phyloP scores from a whole-genome alignment of 2,888 invertebrate species.

The Alentia gelatinosa region DNA sequence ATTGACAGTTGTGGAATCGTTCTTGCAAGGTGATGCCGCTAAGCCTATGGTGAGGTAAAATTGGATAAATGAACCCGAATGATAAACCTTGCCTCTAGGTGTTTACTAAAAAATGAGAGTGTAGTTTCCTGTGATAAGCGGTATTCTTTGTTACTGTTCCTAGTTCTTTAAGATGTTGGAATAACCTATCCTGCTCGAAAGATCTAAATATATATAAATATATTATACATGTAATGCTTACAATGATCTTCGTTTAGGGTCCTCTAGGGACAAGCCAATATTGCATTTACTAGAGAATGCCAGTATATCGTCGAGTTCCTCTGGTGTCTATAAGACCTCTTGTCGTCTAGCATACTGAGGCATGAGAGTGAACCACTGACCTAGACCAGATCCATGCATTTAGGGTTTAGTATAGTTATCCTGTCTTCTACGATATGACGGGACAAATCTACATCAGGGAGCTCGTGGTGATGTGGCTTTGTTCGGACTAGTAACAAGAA shows the following conservation, averaged over 20 bases:
- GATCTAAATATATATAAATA: not conserved
- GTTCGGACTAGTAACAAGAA: not conserved
- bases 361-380: not conserved
- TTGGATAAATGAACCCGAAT: not conserved
- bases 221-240: not conserved
- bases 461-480: not conserved
- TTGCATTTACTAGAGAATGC: not conserved
- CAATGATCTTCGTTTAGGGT: not conserved
- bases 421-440: not conserved
- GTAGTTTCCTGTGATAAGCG: not conserved
- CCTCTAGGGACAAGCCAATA: not conserved
- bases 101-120: not conserved
- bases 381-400: not conserved
- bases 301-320: not conserved
- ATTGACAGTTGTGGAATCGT: not conserved
- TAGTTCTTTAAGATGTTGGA: not conserved
- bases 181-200: not conserved
- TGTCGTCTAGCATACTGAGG: not conserved
- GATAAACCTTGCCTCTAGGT: not conserved
- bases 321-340: not conserved
- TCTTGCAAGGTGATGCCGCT: not conserved
- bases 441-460: conserved; percentile 6
- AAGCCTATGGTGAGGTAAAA: not conserved
- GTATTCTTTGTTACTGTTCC: not conserved
- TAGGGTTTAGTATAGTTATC: not conserved